Evolutionary conservation across 2,888 invertebrate species (phyloP), one percentile per base, ranked within the genome.

Genomic region (Gibbula magus): DNA sequence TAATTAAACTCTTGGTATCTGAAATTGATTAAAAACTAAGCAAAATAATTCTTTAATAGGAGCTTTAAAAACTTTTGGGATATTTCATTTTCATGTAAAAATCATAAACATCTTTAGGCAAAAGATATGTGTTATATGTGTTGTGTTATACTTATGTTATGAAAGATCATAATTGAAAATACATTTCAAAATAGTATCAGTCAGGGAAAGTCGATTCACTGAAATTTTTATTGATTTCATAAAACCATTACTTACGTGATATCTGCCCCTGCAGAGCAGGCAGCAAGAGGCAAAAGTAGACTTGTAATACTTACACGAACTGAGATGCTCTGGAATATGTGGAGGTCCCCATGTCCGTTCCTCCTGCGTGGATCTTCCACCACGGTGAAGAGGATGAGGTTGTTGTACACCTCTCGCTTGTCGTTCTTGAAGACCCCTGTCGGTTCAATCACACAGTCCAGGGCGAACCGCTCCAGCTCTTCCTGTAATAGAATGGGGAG

Each of bases 371-470:
- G 92, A 83, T 94, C 96, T 84, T 95, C 96, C 7, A 96, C 95
- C 84, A 99, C 98, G 87, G 98, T 97, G 94, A 99, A 99, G 51
- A 99, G 97, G 90, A 99, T 94, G 92, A 99, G 97, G 94, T 99
- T 99, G 94, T 99, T 99, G 95, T 99, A 99, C 92, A 98, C 96
- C 94, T 99, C 99, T 93, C 97, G 97, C 5, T 97, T 97, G 93
- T 99, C 98, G 77, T 96, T 96, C 83, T 97, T 98, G 76, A 97
- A 97, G 93, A 98, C 98, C n/a, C 99, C 98, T 10, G 99, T 99
- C 1, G 99, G 99, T 85, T 98, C 97, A 92, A 97, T 96, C 86
- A 99, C 97, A 91, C 97, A 95, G 75, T 96, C 95, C 53, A 97
- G 96, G 0, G 98, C 98, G 94, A 99, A 99, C 86, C 97, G 95